phyloP scores from a whole-genome alignment of 2,113 vertebrate genomes.

The Marmota flaviventris region DNA sequence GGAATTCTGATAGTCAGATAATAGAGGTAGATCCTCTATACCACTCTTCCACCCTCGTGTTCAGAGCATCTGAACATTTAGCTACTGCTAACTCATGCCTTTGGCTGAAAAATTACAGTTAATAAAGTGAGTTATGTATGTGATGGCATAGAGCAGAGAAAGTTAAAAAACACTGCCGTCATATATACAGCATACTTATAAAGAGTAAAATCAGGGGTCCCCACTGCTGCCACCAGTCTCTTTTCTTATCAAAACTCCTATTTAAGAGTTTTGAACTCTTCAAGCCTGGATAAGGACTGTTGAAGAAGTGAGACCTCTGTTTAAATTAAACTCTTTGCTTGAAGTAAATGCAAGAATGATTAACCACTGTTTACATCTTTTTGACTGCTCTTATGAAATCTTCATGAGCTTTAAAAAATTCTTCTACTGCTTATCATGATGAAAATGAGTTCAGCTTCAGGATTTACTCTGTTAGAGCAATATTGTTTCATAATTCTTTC shows the following conservation, averaged over 20 bases:
- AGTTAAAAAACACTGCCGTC: neutral
- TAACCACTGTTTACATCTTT: conserved; percentile 43
- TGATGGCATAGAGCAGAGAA: neutral
- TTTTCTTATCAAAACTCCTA: conserved; percentile 59
- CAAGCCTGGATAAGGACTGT: conserved; percentile 54
- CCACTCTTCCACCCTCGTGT: neutral
- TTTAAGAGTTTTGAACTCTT: conserved; percentile 54
- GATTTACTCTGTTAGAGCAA: neutral
- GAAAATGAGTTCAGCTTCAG: conserved; percentile 57
- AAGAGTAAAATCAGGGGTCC: neutral
- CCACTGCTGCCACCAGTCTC: neutral
- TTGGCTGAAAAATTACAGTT: neutral
- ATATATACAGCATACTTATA: neutral
- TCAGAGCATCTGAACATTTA: neutral
- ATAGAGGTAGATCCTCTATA: neutral
- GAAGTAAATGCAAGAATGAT: conserved; percentile 61
- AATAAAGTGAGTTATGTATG: neutral
- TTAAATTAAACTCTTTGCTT: conserved; percentile 66
- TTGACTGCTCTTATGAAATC: conserved; percentile 53
- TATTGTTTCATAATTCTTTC: neutral
- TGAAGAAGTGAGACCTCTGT: conserved; percentile 55
- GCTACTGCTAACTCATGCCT: neutral
- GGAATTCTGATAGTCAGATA: neutral
- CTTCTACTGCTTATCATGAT: conserved; percentile 1
- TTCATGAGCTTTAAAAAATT: conserved; percentile 30